Conservation (phyloP, 2,797 vertebrate species). For the Novumbra hubbsi region DNA sequence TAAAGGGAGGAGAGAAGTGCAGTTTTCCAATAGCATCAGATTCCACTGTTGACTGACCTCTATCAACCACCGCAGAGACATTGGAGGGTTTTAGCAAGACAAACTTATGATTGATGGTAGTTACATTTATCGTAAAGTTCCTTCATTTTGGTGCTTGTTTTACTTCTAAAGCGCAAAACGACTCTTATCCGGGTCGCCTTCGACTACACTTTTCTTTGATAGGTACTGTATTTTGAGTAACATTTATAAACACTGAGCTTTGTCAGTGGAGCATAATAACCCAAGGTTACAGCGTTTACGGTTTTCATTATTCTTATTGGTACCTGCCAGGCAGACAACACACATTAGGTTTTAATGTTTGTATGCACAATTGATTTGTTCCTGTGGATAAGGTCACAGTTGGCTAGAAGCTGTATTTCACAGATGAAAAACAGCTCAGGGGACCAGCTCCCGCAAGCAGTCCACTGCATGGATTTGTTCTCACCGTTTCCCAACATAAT, state of each 20-base stretch:
- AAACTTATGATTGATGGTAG: constrained; percentile 14
- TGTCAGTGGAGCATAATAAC: constrained; percentile 22
- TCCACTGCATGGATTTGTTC: constrained; percentile 25
- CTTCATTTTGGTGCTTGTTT: constrained; percentile 37
- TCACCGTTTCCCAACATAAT: constrained; percentile 36
- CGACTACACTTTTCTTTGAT: background rate
- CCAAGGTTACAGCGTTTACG: constrained; percentile 14
- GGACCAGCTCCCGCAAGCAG: constrained; percentile 49
- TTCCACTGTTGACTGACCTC: constrained; percentile 1
- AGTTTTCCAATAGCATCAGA: background rate
- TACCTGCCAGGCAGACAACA: constrained; percentile 25
- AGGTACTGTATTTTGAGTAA: constrained; percentile 18
- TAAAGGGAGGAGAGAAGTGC: background rate
- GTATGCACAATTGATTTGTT: constrained; percentile 62
- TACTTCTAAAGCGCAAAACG: constrained; percentile 30
- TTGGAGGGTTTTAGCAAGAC: constrained; percentile 26
- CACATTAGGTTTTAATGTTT: constrained; percentile 22
- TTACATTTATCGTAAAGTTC: constrained; percentile 28
- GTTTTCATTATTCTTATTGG: constrained; percentile 32
- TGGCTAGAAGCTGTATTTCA: constrained; percentile 54
- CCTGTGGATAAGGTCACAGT: constrained; percentile 49
- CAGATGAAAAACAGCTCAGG: constrained; percentile 57
- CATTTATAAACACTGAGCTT: constrained; percentile 17
- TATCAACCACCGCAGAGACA: background rate
- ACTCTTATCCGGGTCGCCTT: background rate